phyloP scores from a whole-genome alignment of 2,888 invertebrate genomes.

The Nemurella pictetii region DNA sequence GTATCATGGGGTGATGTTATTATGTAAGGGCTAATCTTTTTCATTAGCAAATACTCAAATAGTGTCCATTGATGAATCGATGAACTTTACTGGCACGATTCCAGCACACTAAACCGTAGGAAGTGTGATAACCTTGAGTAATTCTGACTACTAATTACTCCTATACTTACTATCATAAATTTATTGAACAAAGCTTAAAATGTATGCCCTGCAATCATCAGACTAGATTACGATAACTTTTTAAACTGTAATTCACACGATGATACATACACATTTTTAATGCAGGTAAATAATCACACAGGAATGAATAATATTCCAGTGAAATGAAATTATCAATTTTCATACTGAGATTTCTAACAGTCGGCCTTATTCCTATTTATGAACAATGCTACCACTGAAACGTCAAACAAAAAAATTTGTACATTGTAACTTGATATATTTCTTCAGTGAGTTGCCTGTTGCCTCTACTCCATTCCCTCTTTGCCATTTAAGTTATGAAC shows the following conservation, averaged over 20 bases:
- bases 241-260: neutral
- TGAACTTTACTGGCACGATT: neutral
- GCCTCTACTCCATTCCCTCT: no score
- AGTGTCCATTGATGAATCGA: neutral
- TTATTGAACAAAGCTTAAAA: neutral
- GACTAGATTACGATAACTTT: neutral
- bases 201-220: neutral
- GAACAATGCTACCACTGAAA: no score
- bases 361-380: no score
- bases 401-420: no score
- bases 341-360: neutral
- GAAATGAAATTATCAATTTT: neutral
- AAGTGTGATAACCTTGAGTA: neutral
- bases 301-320: neutral
- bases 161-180: neutral
- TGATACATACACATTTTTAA: neutral
- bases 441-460: no score
- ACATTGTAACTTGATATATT: no score
- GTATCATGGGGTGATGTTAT: neutral
- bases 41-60: neutral
- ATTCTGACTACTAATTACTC: neutral
- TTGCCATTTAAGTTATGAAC: no score
- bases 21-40: neutral
- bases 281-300: neutral
- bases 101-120: neutral